Conservation (phyloP, 2,888 invertebrate species). For the Drosophila parthenogenetica region DNA sequence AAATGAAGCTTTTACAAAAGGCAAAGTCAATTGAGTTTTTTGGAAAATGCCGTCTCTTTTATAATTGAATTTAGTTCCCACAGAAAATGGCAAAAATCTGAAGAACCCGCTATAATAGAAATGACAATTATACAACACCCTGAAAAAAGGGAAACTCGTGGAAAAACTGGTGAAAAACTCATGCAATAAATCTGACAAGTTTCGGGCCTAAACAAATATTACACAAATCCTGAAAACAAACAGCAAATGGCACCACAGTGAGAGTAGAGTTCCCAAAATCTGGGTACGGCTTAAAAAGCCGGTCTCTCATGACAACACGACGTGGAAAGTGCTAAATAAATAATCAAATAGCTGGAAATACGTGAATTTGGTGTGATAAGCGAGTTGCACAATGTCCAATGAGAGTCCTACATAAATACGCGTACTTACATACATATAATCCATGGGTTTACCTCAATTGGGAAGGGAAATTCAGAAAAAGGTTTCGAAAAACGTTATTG, state of each 20-base stretch:
- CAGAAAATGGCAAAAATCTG: conserved; percentile 42
- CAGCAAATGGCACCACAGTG: conserved; percentile 28
- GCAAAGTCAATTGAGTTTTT: conserved; percentile 57
- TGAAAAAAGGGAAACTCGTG: conserved; percentile 24
- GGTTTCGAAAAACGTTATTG: not conserved
- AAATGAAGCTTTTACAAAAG: conserved; percentile 29
- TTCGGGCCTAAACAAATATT: conserved; percentile 77
- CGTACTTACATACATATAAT: conserved; percentile 21
- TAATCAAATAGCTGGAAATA: conserved; percentile 61
- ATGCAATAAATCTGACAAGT: conserved; percentile 53
- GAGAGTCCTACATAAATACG: conserved; percentile 22
- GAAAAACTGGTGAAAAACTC: not conserved
- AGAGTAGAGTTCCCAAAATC: not conserved
- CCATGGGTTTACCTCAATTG: conserved; percentile 15
- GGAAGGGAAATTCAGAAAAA: not conserved
- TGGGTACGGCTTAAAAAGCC: conserved; percentile 78
- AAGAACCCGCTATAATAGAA: conserved; percentile 64
- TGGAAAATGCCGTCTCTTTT: conserved; percentile 36
- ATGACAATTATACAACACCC: conserved; percentile 65
- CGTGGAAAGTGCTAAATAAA: conserved; percentile 74
- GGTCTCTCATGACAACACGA: conserved; percentile 53
- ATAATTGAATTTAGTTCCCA: conserved; percentile 49
- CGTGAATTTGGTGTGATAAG: conserved; percentile 62
- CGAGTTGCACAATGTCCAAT: conserved; percentile 28
- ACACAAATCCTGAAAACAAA: conserved; percentile 53